Conservation (phyloP, 2,888 invertebrate genomes). For the Deladenus siricidicola region DNA sequence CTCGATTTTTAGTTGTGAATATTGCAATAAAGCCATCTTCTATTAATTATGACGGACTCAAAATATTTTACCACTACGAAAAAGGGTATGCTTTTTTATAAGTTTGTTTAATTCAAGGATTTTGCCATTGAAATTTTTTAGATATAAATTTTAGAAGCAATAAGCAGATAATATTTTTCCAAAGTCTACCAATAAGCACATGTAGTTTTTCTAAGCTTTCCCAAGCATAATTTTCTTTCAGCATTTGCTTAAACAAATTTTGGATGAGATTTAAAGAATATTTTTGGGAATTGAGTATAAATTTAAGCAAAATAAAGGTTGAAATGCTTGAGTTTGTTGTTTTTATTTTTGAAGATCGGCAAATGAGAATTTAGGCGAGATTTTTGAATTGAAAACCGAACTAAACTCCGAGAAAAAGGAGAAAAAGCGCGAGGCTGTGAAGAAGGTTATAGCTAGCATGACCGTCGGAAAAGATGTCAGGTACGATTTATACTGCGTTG, state of each 20-base stretch:
- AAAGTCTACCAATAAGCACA: too few species aligned
- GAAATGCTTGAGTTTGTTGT: not conserved
- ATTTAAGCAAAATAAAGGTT: not conserved
- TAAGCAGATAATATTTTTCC: too few species aligned
- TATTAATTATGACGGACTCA: slow-evolving; percentile 99
- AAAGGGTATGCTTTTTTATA: too few species aligned
- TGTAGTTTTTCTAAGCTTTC: too few species aligned
- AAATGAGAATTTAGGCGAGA: slow-evolving; percentile 67
- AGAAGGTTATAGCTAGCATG: slow-evolving; percentile 99
- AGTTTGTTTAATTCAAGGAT: too few species aligned
- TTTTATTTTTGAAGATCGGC: not conserved
- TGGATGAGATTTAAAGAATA: too few species aligned
- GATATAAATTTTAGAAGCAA: too few species aligned
- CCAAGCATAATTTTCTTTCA: too few species aligned
- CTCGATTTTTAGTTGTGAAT: too few species aligned
- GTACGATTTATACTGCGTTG: slow-evolving; percentile 36
- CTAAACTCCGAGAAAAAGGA: slow-evolving; percentile 98
- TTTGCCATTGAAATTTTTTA: too few species aligned
- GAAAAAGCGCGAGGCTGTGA: slow-evolving; percentile 97
- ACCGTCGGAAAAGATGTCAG: slow-evolving; percentile 97
- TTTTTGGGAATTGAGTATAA: not conserved
- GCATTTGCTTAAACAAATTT: too few species aligned
- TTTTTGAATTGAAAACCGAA: slow-evolving; percentile 96
- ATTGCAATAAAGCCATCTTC: too few species aligned
- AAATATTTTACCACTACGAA: slow-evolving; percentile 99